Evolutionary conservation across 2,113 vertebrate species (phyloP).

Genomic region (mouse (Mus musculus)): GRCm39 chr12:13766001-13766500

Average conservation of each 20-base stretch:
- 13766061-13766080: not conserved
- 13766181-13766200: not conserved
- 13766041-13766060: no score
- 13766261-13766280: no score
- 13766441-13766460: not conserved
- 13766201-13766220: no score
- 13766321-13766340: not conserved
- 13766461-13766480: no score
- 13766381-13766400: not conserved
- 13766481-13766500: not conserved
- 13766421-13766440: not conserved
- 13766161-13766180: not conserved
- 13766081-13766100: not conserved
- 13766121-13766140: not conserved
- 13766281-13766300: not conserved
- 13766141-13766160: not conserved
- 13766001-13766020: not conserved
- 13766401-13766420: not conserved
- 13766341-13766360: not conserved
- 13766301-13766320: not conserved
- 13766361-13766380: not conserved
- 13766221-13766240: accelerated
- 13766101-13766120: not conserved
- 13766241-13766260: not conserved
- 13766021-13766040: not conserved